Conservation (phyloP, 2,113 vertebrate species). For the Xenopus borealis region DNA sequence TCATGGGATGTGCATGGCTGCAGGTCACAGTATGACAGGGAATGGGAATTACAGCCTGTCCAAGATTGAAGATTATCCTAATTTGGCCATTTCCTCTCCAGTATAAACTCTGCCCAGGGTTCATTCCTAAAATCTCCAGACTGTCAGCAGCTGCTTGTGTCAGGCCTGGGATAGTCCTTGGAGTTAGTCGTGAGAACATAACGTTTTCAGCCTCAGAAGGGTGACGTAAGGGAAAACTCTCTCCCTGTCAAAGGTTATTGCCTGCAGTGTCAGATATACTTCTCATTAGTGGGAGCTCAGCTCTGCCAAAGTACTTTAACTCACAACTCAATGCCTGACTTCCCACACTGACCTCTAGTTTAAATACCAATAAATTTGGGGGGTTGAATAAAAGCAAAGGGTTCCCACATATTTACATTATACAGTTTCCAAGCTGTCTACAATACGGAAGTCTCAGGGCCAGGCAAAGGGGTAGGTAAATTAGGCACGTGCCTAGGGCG, state of each 20-base stretch:
- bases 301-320: neutral
- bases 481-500: too few relatives aligned
- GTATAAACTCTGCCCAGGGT: conserved; percentile 8
- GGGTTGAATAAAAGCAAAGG: too few relatives aligned
- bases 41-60: neutral
- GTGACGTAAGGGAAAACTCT: conserved; percentile 37
- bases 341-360: conserved; percentile 1
- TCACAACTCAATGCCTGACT: conserved; percentile 1
- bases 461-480: too few relatives aligned
- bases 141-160: conserved; percentile 33
- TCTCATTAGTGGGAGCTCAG: neutral
- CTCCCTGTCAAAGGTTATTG: conserved; percentile 26
- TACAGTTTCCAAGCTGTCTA: too few relatives aligned
- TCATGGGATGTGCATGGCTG: conserved; percentile 26
- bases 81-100: conserved; percentile 36
- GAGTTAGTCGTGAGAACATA: conserved; percentile 40
- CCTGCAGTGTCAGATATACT: conserved; percentile 29
- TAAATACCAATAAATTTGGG: too few relatives aligned
- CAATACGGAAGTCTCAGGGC: too few relatives aligned
- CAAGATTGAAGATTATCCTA: conserved; percentile 29
- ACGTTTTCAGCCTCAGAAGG: conserved; percentile 18
- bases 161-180: conserved; percentile 11
- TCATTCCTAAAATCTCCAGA: conserved; percentile 23
- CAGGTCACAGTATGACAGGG: neutral
- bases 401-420: too few relatives aligned